Evolutionary conservation across 1,140 invertebrate species (phyloP).

Genomic region (Trichonephila clavipes): DNA sequence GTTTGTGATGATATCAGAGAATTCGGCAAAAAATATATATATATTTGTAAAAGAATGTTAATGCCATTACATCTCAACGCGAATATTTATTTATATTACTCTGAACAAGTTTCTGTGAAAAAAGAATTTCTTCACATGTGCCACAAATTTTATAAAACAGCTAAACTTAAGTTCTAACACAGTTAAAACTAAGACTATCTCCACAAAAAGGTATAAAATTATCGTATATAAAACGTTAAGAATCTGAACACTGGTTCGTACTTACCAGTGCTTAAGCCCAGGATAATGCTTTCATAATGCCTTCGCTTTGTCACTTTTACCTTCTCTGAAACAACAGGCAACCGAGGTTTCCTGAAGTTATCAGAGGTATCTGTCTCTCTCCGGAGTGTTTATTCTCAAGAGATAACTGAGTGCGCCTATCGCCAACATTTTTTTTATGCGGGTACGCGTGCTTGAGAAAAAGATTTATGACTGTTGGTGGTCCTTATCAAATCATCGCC

Average conservation of each 20-base stretch:
- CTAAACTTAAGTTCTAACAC: too few species aligned
- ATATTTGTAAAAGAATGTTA: too few species aligned
- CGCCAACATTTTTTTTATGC: not conserved
- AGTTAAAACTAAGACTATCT: too few species aligned
- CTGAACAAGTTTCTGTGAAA: too few species aligned
- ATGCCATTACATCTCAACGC: too few species aligned
- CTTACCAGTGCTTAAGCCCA: not conserved
- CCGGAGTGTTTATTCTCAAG: not conserved
- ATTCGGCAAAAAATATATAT: too few species aligned
- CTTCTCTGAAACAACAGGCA: not conserved
- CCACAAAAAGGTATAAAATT: too few species aligned
- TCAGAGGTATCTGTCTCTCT: not conserved
- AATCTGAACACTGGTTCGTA: not conserved
- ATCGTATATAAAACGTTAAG: not conserved
- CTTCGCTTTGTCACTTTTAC: not conserved
- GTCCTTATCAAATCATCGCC: not conserved
- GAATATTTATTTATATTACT: too few species aligned
- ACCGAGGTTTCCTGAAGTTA: not conserved
- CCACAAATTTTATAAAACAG: too few species aligned
- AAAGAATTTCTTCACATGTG: too few species aligned
- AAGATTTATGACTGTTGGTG: conserved; percentile 2
- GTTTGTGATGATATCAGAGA: too few species aligned
- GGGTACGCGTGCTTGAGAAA: not conserved
- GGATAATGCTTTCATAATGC: not conserved
- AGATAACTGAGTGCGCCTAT: not conserved